Conservation (phyloP, 2,113 vertebrate genomes). For the Microtus pennsylvanicus region DNA sequence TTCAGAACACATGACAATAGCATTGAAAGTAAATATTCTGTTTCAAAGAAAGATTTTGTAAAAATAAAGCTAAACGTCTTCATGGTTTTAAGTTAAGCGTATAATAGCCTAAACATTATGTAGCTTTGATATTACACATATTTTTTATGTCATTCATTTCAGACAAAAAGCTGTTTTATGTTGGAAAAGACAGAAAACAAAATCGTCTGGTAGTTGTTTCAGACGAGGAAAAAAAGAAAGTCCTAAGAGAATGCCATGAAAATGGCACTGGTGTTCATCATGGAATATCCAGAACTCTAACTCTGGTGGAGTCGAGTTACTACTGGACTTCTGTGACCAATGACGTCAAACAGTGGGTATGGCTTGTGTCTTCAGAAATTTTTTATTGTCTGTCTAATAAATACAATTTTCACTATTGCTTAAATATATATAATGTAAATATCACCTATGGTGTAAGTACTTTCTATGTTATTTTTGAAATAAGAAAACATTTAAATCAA, state of each 20-base stretch:
- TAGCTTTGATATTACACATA: background rate
- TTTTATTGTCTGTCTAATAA: constrained; percentile 46
- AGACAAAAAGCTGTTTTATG: constrained; percentile 88
- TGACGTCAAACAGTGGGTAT: constrained; percentile 90
- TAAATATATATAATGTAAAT: constrained; percentile 14
- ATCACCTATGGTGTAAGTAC: background rate
- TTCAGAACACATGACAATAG: background rate
- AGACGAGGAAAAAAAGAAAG: constrained; percentile 88
- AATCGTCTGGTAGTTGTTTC: constrained; percentile 87
- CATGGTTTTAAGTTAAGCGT: background rate
- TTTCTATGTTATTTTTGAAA: background rate
- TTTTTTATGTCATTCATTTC: constrained; percentile 79
- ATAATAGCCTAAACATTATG: constrained; percentile 1
- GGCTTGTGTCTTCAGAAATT: constrained; percentile 68
- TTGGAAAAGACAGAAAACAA: constrained; percentile 88
- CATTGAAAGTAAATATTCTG: constrained; percentile 19
- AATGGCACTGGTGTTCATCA: constrained; percentile 84
- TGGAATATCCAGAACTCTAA: constrained; percentile 88
- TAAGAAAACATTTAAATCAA: background rate
- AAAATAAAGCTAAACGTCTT: background rate
- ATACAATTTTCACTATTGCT: background rate
- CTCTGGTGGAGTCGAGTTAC: constrained; percentile 87
- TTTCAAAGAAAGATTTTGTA: constrained; percentile 36
- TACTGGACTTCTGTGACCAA: constrained; percentile 89
- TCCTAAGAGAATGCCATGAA: constrained; percentile 86